These are phyloP conservation scores for Hymenochirus boettgeri DNA, from an alignment of 2,113 vertebrate genomes.

Conservation along the genomic window DNA sequence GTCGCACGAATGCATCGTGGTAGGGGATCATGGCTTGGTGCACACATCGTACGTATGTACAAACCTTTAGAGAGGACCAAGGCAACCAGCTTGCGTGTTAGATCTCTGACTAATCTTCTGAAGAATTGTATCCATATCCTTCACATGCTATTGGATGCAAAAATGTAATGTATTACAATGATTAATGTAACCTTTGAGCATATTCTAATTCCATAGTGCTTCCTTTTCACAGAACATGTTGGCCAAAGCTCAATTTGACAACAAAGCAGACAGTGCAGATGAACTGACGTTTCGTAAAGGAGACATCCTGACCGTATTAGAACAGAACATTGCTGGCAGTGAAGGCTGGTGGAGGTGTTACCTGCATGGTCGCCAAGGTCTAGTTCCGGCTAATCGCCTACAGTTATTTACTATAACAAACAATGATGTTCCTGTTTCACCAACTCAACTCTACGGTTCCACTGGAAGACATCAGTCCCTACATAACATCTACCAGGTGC, in stretches of 20 bases:
- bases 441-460: rapidly evolving
- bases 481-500: conserved; percentile 68
- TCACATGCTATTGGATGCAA: too few species aligned
- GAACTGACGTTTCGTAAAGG: conserved; percentile 85
- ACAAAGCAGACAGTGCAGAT: conserved; percentile 79
- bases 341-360: conserved; percentile 89
- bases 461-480: rapidly evolving
- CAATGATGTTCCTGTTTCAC: conserved; percentile 1
- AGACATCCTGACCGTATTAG: conserved; percentile 79
- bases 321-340: conserved; percentile 65
- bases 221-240: conserved; percentile 64
- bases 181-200: too few species aligned
- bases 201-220: neutral
- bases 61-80: too few species aligned
- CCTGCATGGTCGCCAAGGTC: conserved; percentile 74
- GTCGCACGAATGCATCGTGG: too few species aligned
- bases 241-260: conserved; percentile 89
- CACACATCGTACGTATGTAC: too few species aligned
- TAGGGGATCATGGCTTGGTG: too few species aligned
- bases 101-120: too few species aligned
- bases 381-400: conserved; percentile 88
- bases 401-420: conserved; percentile 57
- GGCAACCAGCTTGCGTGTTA: too few species aligned
- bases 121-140: too few species aligned
- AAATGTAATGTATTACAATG: too few species aligned